phyloP scores from a whole-genome alignment of 92 coral and sea anemone species.

The Epizoanthus fatuus region DNA sequence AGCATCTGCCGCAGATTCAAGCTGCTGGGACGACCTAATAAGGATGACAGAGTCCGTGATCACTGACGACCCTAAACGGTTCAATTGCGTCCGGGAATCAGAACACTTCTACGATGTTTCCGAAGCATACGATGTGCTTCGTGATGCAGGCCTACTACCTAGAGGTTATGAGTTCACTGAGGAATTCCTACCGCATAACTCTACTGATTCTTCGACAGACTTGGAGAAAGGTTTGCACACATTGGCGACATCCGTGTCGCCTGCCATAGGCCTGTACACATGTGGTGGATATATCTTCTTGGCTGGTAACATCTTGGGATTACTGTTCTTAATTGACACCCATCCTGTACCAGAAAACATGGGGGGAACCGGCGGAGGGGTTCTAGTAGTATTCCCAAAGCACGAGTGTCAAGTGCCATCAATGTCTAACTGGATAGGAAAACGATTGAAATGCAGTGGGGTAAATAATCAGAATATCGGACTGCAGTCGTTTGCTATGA shows the following conservation, averaged over 20 bases:
- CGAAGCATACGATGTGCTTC: background rate
- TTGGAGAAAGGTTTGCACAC: background rate
- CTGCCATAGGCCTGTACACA: constrained; percentile 20
- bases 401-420: background rate
- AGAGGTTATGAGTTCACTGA: constrained; percentile 5
- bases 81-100: constrained; percentile 2
- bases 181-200: constrained; percentile 2
- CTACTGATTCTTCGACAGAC: background rate
- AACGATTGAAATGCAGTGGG: constrained; percentile 3
- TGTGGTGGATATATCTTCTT: constrained; percentile 31
- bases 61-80: background rate
- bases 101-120: constrained; percentile 10
- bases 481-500: constrained; percentile 14
- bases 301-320: constrained; percentile 4
- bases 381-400: constrained; percentile 13
- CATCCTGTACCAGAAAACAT: constrained; percentile 14
- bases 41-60: constrained; percentile 20
- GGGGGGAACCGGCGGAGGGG: constrained; percentile 47
- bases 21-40: constrained; percentile 4
- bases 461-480: background rate
- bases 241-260: background rate
- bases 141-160: constrained; percentile 9
- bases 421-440: constrained; percentile 27
- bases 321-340: constrained; percentile 19
- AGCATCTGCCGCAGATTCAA: constrained; percentile 7